These are phyloP conservation scores for Scomber japonicus DNA, from an alignment of 2,113 vertebrate genomes.

Conservation along the genomic window DNA sequence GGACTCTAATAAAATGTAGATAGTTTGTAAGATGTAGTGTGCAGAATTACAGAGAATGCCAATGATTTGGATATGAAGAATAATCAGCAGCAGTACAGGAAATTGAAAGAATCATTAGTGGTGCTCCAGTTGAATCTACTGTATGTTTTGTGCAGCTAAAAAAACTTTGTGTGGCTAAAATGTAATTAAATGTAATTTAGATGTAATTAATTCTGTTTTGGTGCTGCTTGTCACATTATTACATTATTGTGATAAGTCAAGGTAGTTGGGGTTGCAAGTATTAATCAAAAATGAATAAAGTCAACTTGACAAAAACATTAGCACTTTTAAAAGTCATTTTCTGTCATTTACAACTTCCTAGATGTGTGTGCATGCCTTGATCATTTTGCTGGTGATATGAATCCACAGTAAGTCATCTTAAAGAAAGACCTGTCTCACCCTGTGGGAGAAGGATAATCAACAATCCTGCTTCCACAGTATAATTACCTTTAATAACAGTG, in stretches of 20 bases:
- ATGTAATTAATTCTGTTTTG: slow-evolving; percentile 4
- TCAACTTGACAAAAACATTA: not conserved
- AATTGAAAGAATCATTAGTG: not conserved
- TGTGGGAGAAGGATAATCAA: slow-evolving; percentile 20
- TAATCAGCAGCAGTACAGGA: not conserved
- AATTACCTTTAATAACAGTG: slow-evolving; percentile 82
- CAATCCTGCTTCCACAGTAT: slow-evolving; percentile 41
- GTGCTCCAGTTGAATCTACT: not conserved
- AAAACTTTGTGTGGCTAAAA: no score
- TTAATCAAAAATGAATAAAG: slow-evolving; percentile 4
- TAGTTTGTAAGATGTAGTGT: not conserved
- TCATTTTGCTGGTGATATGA: not conserved
- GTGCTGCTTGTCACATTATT: slow-evolving; percentile 6
- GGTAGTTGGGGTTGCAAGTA: not conserved
- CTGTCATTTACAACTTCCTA: slow-evolving; percentile 11
- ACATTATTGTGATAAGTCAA: not conserved
- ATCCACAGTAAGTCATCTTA: slow-evolving; percentile 8
- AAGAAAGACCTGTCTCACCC: slow-evolving; percentile 15
- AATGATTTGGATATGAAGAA: not conserved
- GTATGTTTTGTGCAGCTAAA: no score
- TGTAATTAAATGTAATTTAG: not conserved
- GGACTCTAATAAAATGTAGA: no score
- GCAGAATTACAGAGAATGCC: not conserved
- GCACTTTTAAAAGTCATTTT: not conserved
- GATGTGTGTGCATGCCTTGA: not conserved